These are phyloP conservation scores for Tiliacea citrago DNA, from an alignment of 2,888 invertebrate species.

Conservation along the genomic window DNA sequence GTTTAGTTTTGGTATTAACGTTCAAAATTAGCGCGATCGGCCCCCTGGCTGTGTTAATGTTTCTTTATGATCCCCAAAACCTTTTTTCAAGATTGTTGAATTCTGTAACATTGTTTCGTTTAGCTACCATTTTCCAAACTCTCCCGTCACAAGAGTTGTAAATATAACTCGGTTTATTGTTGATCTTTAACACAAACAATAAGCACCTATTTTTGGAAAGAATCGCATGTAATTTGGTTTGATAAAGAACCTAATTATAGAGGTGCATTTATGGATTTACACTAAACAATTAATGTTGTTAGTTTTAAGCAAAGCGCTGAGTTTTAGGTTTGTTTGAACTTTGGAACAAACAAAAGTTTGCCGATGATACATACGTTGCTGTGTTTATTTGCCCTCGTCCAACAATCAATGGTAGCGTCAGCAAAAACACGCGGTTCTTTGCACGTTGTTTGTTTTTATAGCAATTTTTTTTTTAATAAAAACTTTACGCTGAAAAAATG, in stretches of 20 bases:
- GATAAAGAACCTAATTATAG: not conserved
- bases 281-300: not conserved
- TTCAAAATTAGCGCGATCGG: too few relatives aligned
- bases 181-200: constrained; percentile 7
- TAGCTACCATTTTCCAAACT: not conserved
- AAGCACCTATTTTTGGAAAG: not conserved
- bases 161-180: constrained; percentile 7
- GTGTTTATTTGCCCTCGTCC: constrained; percentile 56
- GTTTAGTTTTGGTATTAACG: too few relatives aligned
- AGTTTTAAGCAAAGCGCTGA: constrained; percentile 8
- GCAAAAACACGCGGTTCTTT: constrained; percentile 37
- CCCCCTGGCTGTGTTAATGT: not conserved
- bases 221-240: not conserved
- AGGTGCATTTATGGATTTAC: not conserved
- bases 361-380: constrained; percentile 25
- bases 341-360: constrained; percentile 51
- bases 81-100: not conserved
- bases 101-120: constrained; percentile 15
- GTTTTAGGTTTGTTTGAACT: constrained; percentile 49
- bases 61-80: not conserved
- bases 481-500: not conserved
- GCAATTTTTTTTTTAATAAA: not conserved
- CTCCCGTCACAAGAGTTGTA: not conserved
- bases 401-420: constrained; percentile 39
- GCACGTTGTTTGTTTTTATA: constrained; percentile 28